phyloP scores from a whole-genome alignment of 2,888 invertebrate genomes.

The Xestia sexstrigata region DNA sequence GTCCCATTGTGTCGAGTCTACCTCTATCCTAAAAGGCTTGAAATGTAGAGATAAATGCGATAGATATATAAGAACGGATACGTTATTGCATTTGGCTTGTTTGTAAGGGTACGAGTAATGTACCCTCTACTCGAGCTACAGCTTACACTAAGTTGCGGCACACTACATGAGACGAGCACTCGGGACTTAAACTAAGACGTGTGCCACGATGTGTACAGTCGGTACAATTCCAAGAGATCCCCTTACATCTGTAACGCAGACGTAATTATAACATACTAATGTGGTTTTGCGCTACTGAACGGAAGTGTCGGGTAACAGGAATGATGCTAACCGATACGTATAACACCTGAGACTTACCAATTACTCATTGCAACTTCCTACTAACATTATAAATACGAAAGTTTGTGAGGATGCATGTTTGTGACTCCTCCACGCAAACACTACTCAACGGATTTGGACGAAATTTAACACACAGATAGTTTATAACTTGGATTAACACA shows the following conservation, averaged over 20 bases:
- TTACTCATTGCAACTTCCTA: too few species aligned
- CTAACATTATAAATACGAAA: too few species aligned
- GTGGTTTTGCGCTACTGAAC: neutral
- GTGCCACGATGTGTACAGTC: neutral
- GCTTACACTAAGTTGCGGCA: neutral
- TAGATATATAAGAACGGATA: neutral
- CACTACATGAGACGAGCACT: neutral
- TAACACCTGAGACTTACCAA: neutral
- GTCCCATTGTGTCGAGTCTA: neutral
- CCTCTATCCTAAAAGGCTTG: neutral
- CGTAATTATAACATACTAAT: neutral
- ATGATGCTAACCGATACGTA: neutral
- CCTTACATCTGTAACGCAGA: neutral
- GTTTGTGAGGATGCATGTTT: too few species aligned
- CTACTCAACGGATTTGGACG: too few species aligned
- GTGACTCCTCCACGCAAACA: too few species aligned
- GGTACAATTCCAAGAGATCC: neutral
- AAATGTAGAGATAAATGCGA: neutral
- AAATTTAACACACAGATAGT: too few species aligned
- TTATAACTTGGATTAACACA: too few species aligned
- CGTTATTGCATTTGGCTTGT: neutral
- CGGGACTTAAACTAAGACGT: neutral
- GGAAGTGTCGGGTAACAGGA: neutral
- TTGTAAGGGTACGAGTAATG: neutral
- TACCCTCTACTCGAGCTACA: neutral